Evolutionary conservation across 1,140 invertebrate species (phyloP).

Genomic region (Macrotrachela quadricornifera): DNA sequence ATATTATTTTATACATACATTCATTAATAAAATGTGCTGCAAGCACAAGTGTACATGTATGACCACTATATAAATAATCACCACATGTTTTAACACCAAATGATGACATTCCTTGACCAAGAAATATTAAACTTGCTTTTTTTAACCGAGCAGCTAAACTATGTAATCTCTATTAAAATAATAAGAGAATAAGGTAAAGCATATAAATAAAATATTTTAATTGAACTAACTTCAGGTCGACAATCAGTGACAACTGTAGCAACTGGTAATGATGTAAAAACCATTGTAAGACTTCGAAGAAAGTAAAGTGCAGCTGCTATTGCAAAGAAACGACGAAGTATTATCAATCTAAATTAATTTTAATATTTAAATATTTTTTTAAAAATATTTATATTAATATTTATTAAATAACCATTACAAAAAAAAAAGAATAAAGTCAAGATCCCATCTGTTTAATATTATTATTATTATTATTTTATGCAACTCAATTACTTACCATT

Average conservation of each 20-base stretch:
- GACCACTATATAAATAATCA: not conserved
- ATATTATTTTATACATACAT: not conserved
- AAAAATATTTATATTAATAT: no score
- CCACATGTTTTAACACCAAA: not conserved
- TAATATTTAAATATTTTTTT: no score
- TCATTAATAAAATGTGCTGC: not conserved
- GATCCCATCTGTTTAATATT: no score
- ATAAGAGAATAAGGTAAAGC: not conserved
- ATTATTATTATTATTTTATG: no score
- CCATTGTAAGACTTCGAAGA: slow-evolving; percentile 84
- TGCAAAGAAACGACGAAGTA: slow-evolving; percentile 77
- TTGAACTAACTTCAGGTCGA: not conserved
- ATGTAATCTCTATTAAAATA: no score
- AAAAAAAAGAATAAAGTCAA: no score
- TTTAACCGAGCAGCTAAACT: no score
- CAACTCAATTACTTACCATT: no score
- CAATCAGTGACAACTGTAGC: not conserved
- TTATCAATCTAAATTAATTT: slow-evolving; percentile 46
- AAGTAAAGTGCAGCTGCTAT: slow-evolving; percentile 86
- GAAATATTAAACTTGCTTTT: no score
- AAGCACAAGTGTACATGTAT: not conserved
- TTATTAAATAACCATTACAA: no score
- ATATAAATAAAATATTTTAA: not conserved
- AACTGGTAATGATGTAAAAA: slow-evolving; percentile 77
- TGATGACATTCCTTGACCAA: not conserved